Conservation (phyloP, 35 echinoderm and acorn worm species). For the Anneissia japonica region DNA sequence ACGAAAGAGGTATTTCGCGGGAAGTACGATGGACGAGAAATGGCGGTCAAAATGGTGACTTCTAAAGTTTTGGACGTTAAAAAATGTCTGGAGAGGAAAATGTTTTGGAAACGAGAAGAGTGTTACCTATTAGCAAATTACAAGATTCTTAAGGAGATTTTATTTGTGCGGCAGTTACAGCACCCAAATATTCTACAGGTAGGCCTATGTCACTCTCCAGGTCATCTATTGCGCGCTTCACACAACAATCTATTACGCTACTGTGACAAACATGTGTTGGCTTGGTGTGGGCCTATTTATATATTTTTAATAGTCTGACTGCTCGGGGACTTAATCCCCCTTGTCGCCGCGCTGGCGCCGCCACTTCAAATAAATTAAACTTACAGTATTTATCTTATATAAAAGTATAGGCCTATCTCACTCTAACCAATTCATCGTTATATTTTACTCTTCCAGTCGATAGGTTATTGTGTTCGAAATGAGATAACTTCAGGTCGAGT, state of each 20-base stretch:
- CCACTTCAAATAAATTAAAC: no score
- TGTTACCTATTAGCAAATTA: slow-evolving; percentile 82
- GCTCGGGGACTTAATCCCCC: no score
- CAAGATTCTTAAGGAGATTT: slow-evolving; percentile 90
- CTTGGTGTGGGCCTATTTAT: no score
- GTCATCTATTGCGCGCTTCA: no score
- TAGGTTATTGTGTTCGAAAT: slow-evolving; percentile 67
- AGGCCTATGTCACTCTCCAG: neutral
- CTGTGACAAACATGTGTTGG: no score
- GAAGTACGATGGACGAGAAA: slow-evolving; percentile 10
- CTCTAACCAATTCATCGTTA: no score
- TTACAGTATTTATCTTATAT: no score
- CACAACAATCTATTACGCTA: no score
- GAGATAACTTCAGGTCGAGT: neutral
- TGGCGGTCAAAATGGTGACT: slow-evolving; percentile 89
- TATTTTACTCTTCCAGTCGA: slow-evolving; percentile 41
- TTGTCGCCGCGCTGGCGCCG: no score
- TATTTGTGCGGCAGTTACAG: slow-evolving; percentile 50
- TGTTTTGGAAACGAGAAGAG: slow-evolving; percentile 8
- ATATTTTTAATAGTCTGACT: no score
- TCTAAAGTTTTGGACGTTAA: slow-evolving; percentile 60
- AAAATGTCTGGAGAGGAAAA: slow-evolving; percentile 47
- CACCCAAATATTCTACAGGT: slow-evolving; percentile 79
- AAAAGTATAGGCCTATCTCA: no score
- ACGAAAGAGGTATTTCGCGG: slow-evolving; percentile 76